Percentiles rank a stretch among this genome's conserved stretches.
Evolutionary conservation across 2,888 invertebrate genomes (phyloP).

Genomic region (Cerastis rubricosa): DNA sequence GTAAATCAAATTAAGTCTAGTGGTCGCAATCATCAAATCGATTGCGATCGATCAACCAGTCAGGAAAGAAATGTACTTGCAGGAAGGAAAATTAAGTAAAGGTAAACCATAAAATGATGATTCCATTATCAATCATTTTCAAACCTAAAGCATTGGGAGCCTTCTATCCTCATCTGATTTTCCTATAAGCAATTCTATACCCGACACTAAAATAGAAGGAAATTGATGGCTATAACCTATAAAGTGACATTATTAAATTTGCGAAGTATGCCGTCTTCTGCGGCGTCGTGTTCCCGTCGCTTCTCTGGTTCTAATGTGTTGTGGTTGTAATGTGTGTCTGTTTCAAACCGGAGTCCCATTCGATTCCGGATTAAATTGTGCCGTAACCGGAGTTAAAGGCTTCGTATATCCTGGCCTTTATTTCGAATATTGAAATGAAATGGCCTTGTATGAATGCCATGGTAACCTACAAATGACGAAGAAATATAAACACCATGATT

Average conservation of each 20-base stretch:
- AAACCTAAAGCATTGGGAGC: neutral
- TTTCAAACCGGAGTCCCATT: conserved; percentile 17
- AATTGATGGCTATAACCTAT: conserved; percentile 18
- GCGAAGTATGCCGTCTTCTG: neutral
- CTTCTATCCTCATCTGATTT: neutral
- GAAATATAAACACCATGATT: neutral
- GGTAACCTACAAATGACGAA: neutral
- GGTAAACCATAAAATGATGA: neutral
- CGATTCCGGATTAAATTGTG: conserved; percentile 36
- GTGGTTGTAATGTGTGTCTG: no score
- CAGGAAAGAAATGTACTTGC: neutral
- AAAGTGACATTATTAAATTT: conserved; percentile 32
- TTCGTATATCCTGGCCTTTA: conserved; percentile 6
- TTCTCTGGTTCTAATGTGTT: conserved; percentile 28
- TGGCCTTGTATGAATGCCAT: neutral
- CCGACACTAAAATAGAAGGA: neutral
- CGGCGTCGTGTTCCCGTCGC: conserved; percentile 3
- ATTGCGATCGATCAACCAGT: no score
- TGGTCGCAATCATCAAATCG: no score
- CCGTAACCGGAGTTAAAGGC: conserved; percentile 27
- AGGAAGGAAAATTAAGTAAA: neutral
- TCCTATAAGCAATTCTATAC: neutral
- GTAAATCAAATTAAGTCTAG: no score
- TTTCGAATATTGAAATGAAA: conserved; percentile 7
- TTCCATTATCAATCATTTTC: neutral